Conservation (phyloP, 2,113 vertebrate genomes). For the Chaetorhynchus papuensis region DNA sequence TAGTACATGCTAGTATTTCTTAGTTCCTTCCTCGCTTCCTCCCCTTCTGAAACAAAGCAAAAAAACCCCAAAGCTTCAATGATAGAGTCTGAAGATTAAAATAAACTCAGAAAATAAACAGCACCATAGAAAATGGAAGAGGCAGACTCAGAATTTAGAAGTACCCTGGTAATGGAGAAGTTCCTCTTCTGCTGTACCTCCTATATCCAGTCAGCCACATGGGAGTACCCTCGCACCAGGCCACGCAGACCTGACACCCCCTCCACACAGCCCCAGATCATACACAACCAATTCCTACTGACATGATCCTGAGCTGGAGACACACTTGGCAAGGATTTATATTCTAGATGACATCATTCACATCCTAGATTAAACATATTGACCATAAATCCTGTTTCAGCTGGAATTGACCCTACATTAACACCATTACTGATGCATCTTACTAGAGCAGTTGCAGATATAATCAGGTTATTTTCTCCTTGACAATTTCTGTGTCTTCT, state of each 20-base stretch:
- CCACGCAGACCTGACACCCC: background rate
- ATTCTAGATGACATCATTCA: background rate
- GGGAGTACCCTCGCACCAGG: background rate
- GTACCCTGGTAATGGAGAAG: rapidly evolving
- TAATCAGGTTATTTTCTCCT: background rate
- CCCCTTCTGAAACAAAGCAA: background rate
- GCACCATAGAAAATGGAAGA: background rate
- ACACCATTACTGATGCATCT: background rate
- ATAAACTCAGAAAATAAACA: background rate
- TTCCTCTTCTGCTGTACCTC: background rate
- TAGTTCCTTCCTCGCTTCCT: background rate
- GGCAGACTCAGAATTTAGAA: background rate
- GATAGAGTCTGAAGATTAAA: background rate
- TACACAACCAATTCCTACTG: background rate
- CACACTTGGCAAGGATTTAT: background rate
- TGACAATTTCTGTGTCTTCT: background rate
- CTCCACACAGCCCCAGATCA: background rate
- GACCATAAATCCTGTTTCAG: background rate
- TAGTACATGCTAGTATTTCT: background rate
- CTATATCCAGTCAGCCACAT: background rate
- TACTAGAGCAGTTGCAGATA: background rate
- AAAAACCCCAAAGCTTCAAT: background rate
- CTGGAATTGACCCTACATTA: background rate
- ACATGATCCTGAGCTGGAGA: background rate
- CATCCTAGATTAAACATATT: background rate